Percentiles rank a stretch among this genome's conserved stretches.
phyloP scores from a whole-genome alignment of 1,140 invertebrate genomes.

The Tachypleus tridentatus region DNA sequence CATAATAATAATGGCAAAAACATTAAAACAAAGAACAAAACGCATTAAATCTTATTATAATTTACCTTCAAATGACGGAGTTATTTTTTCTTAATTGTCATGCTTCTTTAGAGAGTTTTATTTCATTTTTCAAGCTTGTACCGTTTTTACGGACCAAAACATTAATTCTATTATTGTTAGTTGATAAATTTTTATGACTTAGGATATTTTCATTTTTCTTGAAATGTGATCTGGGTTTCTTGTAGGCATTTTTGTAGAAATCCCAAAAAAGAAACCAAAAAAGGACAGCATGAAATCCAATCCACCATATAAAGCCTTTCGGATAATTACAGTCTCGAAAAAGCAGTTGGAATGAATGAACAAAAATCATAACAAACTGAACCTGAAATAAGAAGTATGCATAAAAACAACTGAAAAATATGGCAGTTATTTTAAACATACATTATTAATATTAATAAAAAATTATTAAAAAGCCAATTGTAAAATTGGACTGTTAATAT shows the following conservation, averaged over 20 bases:
- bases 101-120: no score
- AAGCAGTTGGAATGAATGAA: constrained; percentile 43
- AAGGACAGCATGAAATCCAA: constrained; percentile 79
- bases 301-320: constrained; percentile 74
- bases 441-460: not conserved
- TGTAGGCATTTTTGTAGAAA: constrained; percentile 77
- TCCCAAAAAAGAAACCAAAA: constrained; percentile 87
- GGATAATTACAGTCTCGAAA: constrained; percentile 36
- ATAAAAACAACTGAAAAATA: constrained; percentile 11
- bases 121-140: no score
- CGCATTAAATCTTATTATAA: no score
- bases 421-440: not conserved
- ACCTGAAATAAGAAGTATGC: constrained; percentile 15
- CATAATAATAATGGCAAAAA: no score
- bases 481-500: not conserved
- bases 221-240: no score
- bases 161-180: no score
- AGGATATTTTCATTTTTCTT: no score
- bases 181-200: no score
- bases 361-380: constrained; percentile 39
- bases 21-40: no score
- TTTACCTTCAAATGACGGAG: no score
- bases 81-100: no score
- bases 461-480: not conserved
- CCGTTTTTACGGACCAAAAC: no score